phyloP scores from a whole-genome alignment of 2,797 vertebrate genomes.

The Rousettus madagascariensis region DNA sequence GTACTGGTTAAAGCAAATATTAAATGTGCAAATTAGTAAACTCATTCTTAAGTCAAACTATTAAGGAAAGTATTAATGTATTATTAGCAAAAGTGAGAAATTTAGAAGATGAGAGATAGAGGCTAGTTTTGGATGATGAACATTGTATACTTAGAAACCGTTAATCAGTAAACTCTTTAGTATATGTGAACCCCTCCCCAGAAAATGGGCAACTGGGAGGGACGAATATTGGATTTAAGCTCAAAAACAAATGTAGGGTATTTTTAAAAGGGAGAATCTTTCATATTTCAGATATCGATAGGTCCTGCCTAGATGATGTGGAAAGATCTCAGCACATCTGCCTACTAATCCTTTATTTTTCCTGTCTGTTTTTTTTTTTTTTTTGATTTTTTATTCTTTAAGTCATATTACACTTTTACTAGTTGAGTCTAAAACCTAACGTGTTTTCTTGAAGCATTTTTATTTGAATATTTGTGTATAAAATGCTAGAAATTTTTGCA shows the following conservation, averaged over 20 bases:
- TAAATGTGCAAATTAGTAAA: conserved; percentile 51
- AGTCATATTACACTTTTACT: neutral
- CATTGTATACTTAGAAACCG: neutral
- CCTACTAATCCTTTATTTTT: neutral
- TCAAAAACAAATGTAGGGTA: neutral
- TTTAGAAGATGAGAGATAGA: neutral
- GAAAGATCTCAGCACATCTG: neutral
- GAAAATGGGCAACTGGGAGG: neutral
- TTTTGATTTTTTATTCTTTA: neutral
- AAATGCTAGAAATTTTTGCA: conserved; percentile 27
- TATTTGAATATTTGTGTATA: neutral
- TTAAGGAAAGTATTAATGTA: neutral
- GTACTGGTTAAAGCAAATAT: conserved; percentile 37
- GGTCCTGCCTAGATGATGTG: neutral
- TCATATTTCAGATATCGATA: conserved; percentile 1
- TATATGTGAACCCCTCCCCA: neutral
- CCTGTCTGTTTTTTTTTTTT: neutral
- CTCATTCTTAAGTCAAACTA: neutral
- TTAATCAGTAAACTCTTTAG: neutral
- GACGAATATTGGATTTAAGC: neutral
- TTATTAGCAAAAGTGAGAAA: conserved; percentile 35
- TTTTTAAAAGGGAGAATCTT: neutral
- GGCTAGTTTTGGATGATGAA: neutral
- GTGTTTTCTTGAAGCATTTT: conserved; percentile 32
- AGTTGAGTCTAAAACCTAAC: neutral